Evolutionary conservation across 53 echinoderm and acorn worm species (phyloP).

Genomic region (Antedon mediterranea): DNA sequence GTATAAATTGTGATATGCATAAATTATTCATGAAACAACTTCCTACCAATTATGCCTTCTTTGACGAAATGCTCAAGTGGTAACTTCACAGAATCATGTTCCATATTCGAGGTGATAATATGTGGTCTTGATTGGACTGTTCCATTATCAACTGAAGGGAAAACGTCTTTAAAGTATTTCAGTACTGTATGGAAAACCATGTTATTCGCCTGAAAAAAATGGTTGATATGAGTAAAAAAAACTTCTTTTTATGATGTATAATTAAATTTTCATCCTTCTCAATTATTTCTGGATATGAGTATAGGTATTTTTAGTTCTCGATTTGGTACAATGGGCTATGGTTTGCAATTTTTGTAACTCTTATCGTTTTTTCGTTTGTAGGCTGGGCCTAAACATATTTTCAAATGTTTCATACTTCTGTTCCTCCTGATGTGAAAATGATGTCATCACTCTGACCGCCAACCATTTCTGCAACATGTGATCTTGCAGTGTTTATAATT

Average conservation of each 20-base stretch:
- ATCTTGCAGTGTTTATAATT: constrained; percentile 39
- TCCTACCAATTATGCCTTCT: constrained; percentile 4
- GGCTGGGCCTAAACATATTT: too few species aligned
- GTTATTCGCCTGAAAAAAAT: constrained; percentile 44
- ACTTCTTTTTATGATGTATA: too few species aligned
- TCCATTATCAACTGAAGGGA: neutral
- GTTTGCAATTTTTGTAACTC: too few species aligned
- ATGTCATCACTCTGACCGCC: constrained; percentile 41
- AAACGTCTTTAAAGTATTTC: constrained; percentile 35
- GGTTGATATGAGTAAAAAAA: too few species aligned
- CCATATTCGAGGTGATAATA: constrained; percentile 69
- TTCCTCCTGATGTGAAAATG: constrained; percentile 78
- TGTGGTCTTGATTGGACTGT: constrained; percentile 20
- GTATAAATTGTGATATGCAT: too few species aligned
- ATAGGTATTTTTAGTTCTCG: too few species aligned
- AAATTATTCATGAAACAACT: neutral
- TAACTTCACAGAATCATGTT: constrained; percentile 66
- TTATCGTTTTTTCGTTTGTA: too few species aligned
- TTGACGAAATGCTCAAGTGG: constrained; percentile 40
- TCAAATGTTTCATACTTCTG: constrained; percentile 70
- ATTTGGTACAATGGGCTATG: too few species aligned
- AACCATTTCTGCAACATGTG: constrained; percentile 37
- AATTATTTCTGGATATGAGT: too few species aligned
- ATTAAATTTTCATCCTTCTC: too few species aligned
- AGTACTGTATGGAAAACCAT: constrained; percentile 60